phyloP scores from a whole-genome alignment of 2,797 vertebrate genomes.

The Myoxocephalus aenaeus region DNA sequence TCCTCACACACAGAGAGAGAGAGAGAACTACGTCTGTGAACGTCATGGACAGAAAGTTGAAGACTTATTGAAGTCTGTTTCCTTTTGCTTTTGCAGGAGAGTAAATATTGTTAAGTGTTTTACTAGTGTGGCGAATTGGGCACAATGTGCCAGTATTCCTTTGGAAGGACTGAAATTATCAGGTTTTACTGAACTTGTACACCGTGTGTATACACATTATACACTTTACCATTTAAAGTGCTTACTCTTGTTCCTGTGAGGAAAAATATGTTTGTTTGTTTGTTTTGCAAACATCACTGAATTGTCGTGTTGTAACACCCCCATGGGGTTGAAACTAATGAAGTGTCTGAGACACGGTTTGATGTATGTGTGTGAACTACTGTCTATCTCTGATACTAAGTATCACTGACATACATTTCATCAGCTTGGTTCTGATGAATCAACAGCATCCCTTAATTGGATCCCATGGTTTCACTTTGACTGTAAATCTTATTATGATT shows the following conservation, averaged over 20 bases:
- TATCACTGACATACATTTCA: slow-evolving; percentile 58
- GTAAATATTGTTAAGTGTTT: slow-evolving; percentile 31
- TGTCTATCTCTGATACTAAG: slow-evolving; percentile 61
- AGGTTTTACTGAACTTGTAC: slow-evolving; percentile 63
- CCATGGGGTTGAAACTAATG: slow-evolving; percentile 58
- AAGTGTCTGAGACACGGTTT: slow-evolving; percentile 60
- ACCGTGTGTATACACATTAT: slow-evolving; percentile 45
- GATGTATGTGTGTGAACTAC: slow-evolving; percentile 37
- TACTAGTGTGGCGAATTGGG: slow-evolving; percentile 19
- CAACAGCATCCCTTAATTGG: slow-evolving; percentile 43
- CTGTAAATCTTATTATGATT: slow-evolving; percentile 73
- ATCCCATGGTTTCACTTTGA: slow-evolving; percentile 74
- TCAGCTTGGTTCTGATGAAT: slow-evolving; percentile 60
- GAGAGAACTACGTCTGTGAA: slow-evolving; percentile 72
- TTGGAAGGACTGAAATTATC: slow-evolving; percentile 56
- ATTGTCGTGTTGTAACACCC: slow-evolving; percentile 41
- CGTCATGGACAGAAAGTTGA: slow-evolving; percentile 71
- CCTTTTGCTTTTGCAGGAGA: slow-evolving; percentile 51
- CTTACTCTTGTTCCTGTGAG: slow-evolving; percentile 41
- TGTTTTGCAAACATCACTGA: slow-evolving; percentile 53
- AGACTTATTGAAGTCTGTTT: slow-evolving; percentile 66
- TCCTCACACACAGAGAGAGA: slow-evolving; percentile 12
- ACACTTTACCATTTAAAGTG: slow-evolving; percentile 25
- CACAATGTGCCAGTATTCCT: slow-evolving; percentile 54
- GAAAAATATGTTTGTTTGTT: slow-evolving; percentile 39